Conservation (phyloP, 2,113 vertebrate genomes). For the Indicator maculatus region DNA sequence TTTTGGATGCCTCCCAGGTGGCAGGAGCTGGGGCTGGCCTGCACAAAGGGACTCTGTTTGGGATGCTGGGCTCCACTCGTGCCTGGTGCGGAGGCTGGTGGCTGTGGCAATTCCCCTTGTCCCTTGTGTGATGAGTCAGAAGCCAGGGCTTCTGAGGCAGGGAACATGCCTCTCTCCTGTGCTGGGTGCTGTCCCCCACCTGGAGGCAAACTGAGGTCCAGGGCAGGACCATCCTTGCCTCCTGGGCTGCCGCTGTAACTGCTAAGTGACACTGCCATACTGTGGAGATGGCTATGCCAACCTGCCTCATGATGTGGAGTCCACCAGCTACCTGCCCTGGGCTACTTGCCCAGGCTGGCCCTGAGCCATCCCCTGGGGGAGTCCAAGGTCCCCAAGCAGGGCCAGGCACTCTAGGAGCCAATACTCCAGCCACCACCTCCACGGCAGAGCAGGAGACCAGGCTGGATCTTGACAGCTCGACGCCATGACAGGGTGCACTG, state of each 20-base stretch:
- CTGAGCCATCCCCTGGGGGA: not conserved
- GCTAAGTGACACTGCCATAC: constrained; percentile 31
- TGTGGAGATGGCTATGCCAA: not conserved
- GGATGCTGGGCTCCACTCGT: not conserved
- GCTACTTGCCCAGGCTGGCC: constrained; percentile 49
- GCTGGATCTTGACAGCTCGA: rapidly evolving
- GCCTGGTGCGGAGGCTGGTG: not conserved
- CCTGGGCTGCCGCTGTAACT: not conserved
- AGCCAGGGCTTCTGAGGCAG: not conserved
- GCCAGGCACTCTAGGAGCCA: rapidly evolving
- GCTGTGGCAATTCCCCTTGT: not conserved
- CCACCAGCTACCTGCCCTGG: constrained; percentile 28
- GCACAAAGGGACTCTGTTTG: constrained; percentile 40
- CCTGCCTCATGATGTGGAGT: constrained; percentile 29
- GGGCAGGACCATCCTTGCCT: not conserved
- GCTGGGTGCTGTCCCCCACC: not conserved
- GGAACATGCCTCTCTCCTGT: rapidly evolving
- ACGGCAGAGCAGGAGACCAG: rapidly evolving
- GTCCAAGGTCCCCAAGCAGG: not conserved
- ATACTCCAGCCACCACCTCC: not conserved
- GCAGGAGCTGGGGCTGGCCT: not conserved
- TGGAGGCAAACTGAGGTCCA: not conserved
- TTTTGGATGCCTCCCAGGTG: not conserved
- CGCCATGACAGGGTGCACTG: rapidly evolving
- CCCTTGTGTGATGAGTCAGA: rapidly evolving